Evolutionary conservation across 2,888 invertebrate species (phyloP), one percentile per base, ranked within the genome.

Genomic region (Rugalucina vietnamica): DNA sequence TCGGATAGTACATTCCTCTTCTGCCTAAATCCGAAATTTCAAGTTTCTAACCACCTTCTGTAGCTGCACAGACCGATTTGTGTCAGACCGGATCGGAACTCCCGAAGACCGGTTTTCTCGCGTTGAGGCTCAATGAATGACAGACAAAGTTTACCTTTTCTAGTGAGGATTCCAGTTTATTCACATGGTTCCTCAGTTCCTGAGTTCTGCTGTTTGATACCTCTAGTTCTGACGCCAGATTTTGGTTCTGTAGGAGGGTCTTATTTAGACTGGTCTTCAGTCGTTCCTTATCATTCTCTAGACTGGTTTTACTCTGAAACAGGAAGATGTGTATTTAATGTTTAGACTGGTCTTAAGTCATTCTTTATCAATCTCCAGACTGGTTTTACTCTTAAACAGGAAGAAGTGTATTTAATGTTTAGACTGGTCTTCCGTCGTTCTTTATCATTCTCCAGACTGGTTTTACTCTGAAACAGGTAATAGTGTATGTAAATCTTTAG

Each of bases 71-170:
- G n/a, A n/a, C n/a, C n/a, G n/a, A n/a, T n/a, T n/a, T n/a, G n/a
- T n/a, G n/a, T n/a, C n/a, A n/a, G n/a, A n/a, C n/a, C n/a, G n/a
- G n/a, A n/a, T n/a, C n/a, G n/a, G n/a, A n/a, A n/a, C n/a, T n/a
- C n/a, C n/a, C n/a, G n/a, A n/a, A n/a, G n/a, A n/a, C n/a, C n/a
- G n/a, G n/a, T n/a, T n/a, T n/a, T n/a, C n/a, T n/a, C n/a, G n/a
- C n/a, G n/a, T n/a, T n/a, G n/a, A n/a, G n/a, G n/a, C n/a, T n/a
- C n/a, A n/a, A n/a, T n/a, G n/a, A n/a, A n/a, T n/a, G n/a, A n/a
- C n/a, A n/a, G n/a, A n/a, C n/a, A n/a, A n/a, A n/a, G n/a, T 84
- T 74, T 54, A 94, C 94, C 92, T 93, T 93, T 65, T 93, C 94
- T 0, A 93, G 85, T 10, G 90, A 89, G 21, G 89, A 82, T 76